Conservation (phyloP, 2,797 vertebrate species). For the Muscicapa comitata region DNA sequence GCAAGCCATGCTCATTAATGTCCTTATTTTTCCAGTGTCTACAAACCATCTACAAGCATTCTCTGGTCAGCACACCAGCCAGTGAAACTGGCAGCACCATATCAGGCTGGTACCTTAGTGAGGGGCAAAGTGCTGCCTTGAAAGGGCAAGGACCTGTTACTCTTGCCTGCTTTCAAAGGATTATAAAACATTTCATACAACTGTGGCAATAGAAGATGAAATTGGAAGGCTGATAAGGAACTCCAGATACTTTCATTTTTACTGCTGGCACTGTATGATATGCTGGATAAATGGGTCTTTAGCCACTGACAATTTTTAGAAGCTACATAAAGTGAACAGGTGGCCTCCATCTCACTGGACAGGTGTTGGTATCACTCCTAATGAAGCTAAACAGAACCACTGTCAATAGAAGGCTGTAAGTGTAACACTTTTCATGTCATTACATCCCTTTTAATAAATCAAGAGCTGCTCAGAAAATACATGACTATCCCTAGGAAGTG, state of each 20-base stretch:
- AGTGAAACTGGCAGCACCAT: background rate
- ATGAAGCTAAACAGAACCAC: constrained; percentile 32
- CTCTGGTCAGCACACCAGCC: background rate
- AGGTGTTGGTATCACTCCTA: constrained; percentile 26
- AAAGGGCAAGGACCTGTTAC: background rate
- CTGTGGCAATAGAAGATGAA: background rate
- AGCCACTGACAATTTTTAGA: background rate
- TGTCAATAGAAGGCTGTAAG: background rate
- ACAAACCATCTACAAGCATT: background rate
- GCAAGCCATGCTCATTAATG: background rate
- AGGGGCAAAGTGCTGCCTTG: background rate
- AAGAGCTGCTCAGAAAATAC: background rate
- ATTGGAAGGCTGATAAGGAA: background rate
- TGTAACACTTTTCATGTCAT: background rate
- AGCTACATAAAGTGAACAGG: constrained; percentile 3
- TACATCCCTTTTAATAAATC: constrained; percentile 31
- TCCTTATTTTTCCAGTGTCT: background rate
- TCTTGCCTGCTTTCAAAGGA: background rate
- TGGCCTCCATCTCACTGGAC: background rate
- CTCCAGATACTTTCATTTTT: background rate
- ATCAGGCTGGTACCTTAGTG: background rate
- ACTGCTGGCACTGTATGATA: background rate
- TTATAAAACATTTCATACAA: background rate
- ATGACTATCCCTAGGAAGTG: background rate
- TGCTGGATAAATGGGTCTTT: background rate